Conservation (phyloP, 2,888 invertebrate species). For the Pristionchus japonicus region DNA sequence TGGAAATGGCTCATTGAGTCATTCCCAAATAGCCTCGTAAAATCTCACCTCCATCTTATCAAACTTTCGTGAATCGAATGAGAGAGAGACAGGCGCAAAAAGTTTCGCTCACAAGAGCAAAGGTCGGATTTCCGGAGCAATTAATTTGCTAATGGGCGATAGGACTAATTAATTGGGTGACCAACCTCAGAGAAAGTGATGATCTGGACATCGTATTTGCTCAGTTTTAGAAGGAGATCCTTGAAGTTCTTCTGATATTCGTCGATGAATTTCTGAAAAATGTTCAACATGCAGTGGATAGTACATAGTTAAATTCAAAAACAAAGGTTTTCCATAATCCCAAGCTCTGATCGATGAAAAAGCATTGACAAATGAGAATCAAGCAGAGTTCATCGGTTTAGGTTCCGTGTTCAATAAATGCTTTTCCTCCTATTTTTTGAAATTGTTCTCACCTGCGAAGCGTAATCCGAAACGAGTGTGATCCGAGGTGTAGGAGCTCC, state of each 20-base stretch:
- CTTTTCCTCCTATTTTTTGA: too few species aligned
- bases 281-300: too few species aligned
- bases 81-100: background rate
- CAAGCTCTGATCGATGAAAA: too few species aligned
- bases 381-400: too few species aligned
- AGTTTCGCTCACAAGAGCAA: background rate
- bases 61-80: slow-evolving; percentile 26
- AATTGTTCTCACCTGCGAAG: slow-evolving; percentile 52
- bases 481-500: slow-evolving; percentile 46
- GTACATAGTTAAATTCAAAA: too few species aligned
- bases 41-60: slow-evolving; percentile 39
- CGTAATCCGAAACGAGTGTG: slow-evolving; percentile 61
- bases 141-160: background rate
- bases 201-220: slow-evolving; percentile 52
- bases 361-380: too few species aligned
- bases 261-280: slow-evolving; percentile 49
- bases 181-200: slow-evolving; percentile 52
- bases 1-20: slow-evolving; percentile 28
- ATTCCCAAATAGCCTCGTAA: background rate
- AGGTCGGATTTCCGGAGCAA: slow-evolving; percentile 4
- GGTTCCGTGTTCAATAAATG: too few species aligned
- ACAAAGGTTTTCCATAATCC: background rate
- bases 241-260: slow-evolving; percentile 50
- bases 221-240: slow-evolving; percentile 46
- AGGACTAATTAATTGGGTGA: background rate